Evolutionary conservation across 2,888 invertebrate genomes (phyloP).

Genomic region (Leptodirus hochenwartii): DNA sequence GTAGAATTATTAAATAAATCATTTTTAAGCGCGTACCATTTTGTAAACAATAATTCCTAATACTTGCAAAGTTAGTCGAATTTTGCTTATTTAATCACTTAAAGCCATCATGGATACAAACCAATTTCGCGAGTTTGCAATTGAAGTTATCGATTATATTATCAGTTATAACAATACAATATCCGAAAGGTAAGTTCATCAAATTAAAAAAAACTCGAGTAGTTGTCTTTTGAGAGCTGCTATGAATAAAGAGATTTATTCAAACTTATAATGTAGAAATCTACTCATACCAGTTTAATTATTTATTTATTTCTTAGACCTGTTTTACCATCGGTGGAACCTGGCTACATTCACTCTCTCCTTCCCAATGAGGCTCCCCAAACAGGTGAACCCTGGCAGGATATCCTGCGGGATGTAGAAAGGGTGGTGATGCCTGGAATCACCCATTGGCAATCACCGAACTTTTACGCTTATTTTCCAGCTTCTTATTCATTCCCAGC

Average conservation of each 20-base stretch:
- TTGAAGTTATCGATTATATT: slow-evolving; percentile 74
- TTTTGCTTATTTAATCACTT: too few species aligned
- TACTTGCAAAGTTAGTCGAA: too few species aligned
- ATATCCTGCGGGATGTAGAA: slow-evolving; percentile 73
- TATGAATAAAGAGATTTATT: neutral
- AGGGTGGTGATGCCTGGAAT: slow-evolving; percentile 82
- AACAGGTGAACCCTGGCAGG: slow-evolving; percentile 66
- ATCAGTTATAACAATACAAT: slow-evolving; percentile 77
- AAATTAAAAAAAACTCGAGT: too few species aligned
- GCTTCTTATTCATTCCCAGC: slow-evolving; percentile 71
- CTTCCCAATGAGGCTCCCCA: slow-evolving; percentile 72
- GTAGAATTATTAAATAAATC: too few species aligned
- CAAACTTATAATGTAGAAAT: neutral
- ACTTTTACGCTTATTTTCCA: slow-evolving; percentile 85
- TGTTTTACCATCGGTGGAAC: slow-evolving; percentile 75
- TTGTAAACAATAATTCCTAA: too few species aligned
- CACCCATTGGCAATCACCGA: slow-evolving; percentile 87
- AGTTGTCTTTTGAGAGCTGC: neutral
- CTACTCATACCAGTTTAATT: slow-evolving; percentile 2
- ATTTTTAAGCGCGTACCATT: too few species aligned
- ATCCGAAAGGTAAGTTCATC: slow-evolving; percentile 42
- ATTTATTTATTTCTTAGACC: slow-evolving; percentile 28
- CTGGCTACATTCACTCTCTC: slow-evolving; percentile 69
- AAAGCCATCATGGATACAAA: slow-evolving; percentile 50
- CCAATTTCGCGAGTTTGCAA: slow-evolving; percentile 67